phyloP scores from a whole-genome alignment of 2,113 vertebrate species.

The Laticauda colubrina region DNA sequence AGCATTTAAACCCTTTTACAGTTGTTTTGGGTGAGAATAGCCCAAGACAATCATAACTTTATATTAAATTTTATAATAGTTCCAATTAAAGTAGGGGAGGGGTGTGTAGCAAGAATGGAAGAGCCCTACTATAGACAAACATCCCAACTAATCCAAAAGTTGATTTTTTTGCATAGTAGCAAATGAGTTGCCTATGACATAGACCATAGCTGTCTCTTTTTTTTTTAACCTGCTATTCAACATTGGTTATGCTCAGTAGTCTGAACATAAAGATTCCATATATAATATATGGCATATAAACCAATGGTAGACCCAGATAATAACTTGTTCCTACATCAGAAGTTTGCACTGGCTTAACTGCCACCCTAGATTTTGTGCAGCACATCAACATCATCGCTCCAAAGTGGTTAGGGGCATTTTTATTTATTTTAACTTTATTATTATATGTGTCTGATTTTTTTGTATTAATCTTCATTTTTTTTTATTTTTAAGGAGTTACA shows the following conservation, averaged over 20 bases:
- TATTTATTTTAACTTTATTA: background rate
- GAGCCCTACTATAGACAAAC: background rate
- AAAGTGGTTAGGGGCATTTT: background rate
- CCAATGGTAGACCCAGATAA: background rate
- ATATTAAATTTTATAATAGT: background rate
- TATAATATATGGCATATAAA: background rate
- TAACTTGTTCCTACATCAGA: background rate
- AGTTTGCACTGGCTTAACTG: background rate
- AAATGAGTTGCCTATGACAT: background rate
- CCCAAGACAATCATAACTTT: background rate
- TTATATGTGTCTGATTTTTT: background rate
- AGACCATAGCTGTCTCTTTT: background rate
- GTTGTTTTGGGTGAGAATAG: background rate
- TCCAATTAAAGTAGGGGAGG: background rate
- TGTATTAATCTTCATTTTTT: background rate
- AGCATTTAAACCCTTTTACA: background rate
- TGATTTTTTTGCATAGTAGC: background rate
- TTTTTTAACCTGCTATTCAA: background rate
- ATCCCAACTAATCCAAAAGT: background rate
- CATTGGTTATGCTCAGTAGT: background rate
- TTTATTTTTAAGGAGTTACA: background rate
- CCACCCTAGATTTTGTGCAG: background rate
- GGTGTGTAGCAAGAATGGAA: background rate
- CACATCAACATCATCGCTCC: background rate
- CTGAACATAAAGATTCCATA: background rate